Conservation (phyloP, 92 coral and sea anemone species). For the Desmophyllum pertusum region DNA sequence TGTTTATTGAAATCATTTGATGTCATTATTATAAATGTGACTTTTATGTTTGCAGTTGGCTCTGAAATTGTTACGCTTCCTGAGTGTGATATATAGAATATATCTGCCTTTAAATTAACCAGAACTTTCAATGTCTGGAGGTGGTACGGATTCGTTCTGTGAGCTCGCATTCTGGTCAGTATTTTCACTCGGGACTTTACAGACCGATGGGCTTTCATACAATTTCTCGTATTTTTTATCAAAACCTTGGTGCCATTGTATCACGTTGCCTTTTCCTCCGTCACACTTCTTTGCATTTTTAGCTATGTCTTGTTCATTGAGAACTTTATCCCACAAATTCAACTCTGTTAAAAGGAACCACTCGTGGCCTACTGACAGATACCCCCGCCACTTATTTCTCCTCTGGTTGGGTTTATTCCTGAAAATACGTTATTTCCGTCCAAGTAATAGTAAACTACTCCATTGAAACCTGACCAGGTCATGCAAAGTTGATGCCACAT, state of each 20-base stretch:
- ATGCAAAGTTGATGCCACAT: slow-evolving; percentile 19
- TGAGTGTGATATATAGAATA: not conserved
- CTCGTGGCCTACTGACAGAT: not conserved
- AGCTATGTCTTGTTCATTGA: slow-evolving; percentile 3
- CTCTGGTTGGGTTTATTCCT: not conserved
- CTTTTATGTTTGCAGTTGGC: not conserved
- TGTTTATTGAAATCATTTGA: no score
- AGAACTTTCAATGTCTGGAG: not conserved
- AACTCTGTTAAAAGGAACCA: not conserved
- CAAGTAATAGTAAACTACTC: not conserved
- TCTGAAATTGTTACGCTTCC: not conserved
- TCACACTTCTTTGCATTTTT: slow-evolving; percentile 5
- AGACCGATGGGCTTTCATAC: slow-evolving; percentile 4
- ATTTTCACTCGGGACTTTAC: not conserved
- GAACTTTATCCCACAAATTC: slow-evolving; percentile 28
- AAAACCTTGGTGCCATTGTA: slow-evolving; percentile 26
- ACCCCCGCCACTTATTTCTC: not conserved
- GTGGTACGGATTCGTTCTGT: no score
- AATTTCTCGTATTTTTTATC: no score
- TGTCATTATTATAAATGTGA: no score
- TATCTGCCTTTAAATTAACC: not conserved
- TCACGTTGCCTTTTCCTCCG: slow-evolving; percentile 14
- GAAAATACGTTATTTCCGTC: slow-evolving; percentile 9
- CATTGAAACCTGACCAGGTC: slow-evolving; percentile 22
- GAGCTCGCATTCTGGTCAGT: not conserved